A percentile compares a stretch with the other conserved stretches of the same genome.
phyloP scores from a whole-genome alignment of 2,888 invertebrate species.

The Invenusta paracnida region DNA sequence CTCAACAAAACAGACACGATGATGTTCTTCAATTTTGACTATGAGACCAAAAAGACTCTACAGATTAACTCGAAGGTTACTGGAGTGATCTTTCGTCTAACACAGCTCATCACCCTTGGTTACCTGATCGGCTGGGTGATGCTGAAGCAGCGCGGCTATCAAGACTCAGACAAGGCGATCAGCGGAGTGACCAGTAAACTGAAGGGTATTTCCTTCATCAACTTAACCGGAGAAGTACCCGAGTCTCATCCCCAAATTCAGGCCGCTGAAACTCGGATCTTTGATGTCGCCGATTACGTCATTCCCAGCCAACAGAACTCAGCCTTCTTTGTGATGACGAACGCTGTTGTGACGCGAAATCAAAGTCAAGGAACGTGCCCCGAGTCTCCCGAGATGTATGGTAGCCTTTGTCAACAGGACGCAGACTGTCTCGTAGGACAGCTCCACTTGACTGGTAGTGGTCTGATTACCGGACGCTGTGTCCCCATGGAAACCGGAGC shows the following conservation, averaged over 20 bases:
- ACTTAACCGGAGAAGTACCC: slow-evolving; percentile 37
- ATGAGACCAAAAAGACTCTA: slow-evolving; percentile 62
- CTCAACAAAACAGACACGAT: too few species aligned
- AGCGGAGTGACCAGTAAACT: slow-evolving; percentile 63
- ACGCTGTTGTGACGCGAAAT: slow-evolving; percentile 41
- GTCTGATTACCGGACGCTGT: slow-evolving; percentile 34
- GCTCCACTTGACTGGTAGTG: slow-evolving; percentile 21
- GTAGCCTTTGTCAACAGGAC: slow-evolving; percentile 20
- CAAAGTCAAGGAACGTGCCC: slow-evolving; percentile 39
- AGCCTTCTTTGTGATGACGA: slow-evolving; percentile 45
- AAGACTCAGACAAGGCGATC: slow-evolving; percentile 59
- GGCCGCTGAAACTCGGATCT: slow-evolving; percentile 34
- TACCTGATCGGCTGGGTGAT: slow-evolving; percentile 63
- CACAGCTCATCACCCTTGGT: slow-evolving; percentile 60
- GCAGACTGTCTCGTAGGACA: slow-evolving; percentile 27
- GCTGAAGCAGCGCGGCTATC: slow-evolving; percentile 63
- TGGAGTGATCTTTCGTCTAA: slow-evolving; percentile 60
- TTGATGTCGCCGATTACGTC: slow-evolving; percentile 43
- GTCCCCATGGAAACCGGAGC: slow-evolving; percentile 2
- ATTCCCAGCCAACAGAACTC: slow-evolving; percentile 42
- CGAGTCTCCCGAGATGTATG: not conserved
- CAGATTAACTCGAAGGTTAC: slow-evolving; percentile 62
- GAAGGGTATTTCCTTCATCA: slow-evolving; percentile 57
- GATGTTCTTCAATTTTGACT: too few species aligned
- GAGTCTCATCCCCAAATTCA: too few species aligned